Conservation (phyloP, 2,797 vertebrate species). For the Myotis findleyi region DNA sequence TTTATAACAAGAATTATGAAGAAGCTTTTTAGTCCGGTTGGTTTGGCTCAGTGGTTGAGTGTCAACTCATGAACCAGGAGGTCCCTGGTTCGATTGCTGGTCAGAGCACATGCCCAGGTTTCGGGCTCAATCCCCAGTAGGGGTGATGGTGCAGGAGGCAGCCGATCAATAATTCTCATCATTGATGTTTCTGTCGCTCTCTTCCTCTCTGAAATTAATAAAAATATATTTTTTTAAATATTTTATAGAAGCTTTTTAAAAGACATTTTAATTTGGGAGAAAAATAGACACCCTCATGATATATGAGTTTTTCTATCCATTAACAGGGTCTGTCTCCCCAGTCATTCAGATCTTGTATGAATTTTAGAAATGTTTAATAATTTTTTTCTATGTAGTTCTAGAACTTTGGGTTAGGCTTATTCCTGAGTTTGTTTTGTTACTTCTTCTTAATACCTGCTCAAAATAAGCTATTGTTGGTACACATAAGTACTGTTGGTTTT, state of each 20-base stretch:
- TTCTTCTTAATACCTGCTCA: neutral
- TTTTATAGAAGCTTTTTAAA: too few relatives aligned
- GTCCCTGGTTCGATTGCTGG: neutral
- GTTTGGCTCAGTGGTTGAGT: neutral
- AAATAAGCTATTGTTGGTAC: neutral
- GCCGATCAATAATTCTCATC: neutral
- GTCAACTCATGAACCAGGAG: neutral
- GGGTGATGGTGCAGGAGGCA: neutral
- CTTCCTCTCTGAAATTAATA: too few relatives aligned
- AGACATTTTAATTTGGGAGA: too few relatives aligned
- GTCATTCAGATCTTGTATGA: neutral
- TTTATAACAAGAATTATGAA: conserved; percentile 30
- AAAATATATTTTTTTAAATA: too few relatives aligned
- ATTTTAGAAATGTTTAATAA: neutral
- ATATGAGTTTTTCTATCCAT: neutral
- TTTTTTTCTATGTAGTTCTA: neutral
- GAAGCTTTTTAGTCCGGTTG: neutral
- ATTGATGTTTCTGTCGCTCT: too few relatives aligned
- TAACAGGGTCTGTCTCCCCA: neutral
- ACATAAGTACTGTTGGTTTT: neutral
- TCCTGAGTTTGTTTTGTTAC: neutral
- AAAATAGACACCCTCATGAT: neutral
- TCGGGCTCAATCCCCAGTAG: neutral
- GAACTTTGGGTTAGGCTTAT: neutral
- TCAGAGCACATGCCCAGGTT: neutral